Conservation (phyloP, 1,140 invertebrate species). For the Ptiloglossa arizonensis region DNA sequence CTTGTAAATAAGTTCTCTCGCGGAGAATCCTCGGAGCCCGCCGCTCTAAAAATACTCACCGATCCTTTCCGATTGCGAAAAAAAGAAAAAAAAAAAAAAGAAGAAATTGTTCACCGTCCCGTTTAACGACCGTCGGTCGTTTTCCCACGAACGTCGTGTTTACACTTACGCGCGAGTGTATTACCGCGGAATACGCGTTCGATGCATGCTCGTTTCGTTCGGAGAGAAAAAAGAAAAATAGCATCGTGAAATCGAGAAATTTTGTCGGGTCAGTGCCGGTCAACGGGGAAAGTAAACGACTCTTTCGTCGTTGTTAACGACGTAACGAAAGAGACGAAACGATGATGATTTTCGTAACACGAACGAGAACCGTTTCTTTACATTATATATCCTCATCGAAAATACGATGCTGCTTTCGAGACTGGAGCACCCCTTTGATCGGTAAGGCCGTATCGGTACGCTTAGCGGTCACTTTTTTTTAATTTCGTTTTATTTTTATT, state of each 20-base stretch:
- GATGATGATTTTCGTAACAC: neutral
- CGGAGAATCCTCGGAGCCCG: neutral
- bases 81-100: too few species aligned
- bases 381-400: too few species aligned
- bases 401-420: too few species aligned
- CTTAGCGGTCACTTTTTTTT: slow-evolving; percentile 29
- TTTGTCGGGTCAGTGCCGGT: too few species aligned
- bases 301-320: neutral
- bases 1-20: neutral
- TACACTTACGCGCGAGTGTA: too few species aligned
- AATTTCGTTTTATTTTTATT: slow-evolving; percentile 81
- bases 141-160: too few species aligned
- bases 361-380: neutral
- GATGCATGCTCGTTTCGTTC: neutral
- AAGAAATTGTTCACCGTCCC: neutral
- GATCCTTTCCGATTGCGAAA: neutral
- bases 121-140: neutral
- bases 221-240: too few species aligned
- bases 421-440: too few species aligned
- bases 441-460: too few species aligned
- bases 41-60: neutral
- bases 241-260: neutral
- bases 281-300: neutral
- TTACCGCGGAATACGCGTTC: neutral
- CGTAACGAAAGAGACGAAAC: too few species aligned